phyloP scores from a whole-genome alignment of 1,140 invertebrate species.

The Neotoxoptera formosana region DNA sequence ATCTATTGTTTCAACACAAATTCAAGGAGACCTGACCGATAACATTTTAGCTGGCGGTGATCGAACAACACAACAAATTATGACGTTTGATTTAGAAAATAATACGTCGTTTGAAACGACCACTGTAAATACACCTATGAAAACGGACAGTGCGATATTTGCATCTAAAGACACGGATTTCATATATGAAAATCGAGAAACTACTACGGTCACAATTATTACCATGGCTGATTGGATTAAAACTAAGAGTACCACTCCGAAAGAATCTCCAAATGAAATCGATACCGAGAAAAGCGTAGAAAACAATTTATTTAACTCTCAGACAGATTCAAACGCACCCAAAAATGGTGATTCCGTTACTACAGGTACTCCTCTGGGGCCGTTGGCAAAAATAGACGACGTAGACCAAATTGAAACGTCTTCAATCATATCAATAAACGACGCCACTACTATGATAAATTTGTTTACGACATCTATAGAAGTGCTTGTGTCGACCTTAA shows the following conservation, averaged over 20 bases:
- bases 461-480: conserved; percentile 24
- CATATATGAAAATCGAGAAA: neutral
- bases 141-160: neutral
- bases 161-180: neutral
- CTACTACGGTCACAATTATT: neutral
- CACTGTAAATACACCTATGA: neutral
- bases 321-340: too few species aligned
- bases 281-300: neutral
- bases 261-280: neutral
- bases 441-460: conserved; percentile 22
- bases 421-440: neutral
- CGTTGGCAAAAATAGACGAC: neutral
- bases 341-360: neutral
- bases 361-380: neutral
- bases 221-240: conserved; percentile 44
- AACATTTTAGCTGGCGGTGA: neutral
- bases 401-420: neutral
- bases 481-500: neutral
- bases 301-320: neutral
- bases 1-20: conserved; percentile 31
- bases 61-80: neutral
- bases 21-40: neutral
- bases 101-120: neutral
- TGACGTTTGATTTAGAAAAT: neutral
- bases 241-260: neutral